phyloP scores from a whole-genome alignment of 2,888 invertebrate genomes.

The Campoplex capitator region DNA sequence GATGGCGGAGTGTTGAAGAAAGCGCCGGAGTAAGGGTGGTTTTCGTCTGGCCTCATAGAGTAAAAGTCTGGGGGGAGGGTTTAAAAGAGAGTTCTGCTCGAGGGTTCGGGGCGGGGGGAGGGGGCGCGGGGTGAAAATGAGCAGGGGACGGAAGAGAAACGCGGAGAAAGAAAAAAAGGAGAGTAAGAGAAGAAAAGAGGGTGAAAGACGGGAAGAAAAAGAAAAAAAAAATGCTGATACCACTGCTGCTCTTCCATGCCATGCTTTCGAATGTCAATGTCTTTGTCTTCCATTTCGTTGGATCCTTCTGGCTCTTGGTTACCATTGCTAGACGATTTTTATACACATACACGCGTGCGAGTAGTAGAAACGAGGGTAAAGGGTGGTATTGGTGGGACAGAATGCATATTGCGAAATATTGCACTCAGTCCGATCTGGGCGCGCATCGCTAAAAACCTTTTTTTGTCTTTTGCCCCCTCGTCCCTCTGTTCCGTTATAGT shows the following conservation, averaged over 20 bases:
- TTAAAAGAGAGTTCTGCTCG: slow-evolving; percentile 27
- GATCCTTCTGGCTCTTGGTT: slow-evolving; percentile 49
- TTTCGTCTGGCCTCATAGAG: slow-evolving; percentile 75
- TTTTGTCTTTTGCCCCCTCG: slow-evolving; percentile 9
- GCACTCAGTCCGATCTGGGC: slow-evolving; percentile 34
- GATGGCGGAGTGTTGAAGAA: slow-evolving; percentile 52
- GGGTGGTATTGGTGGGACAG: slow-evolving; percentile 18
- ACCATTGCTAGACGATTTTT: slow-evolving; percentile 35
- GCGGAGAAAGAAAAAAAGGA: slow-evolving; percentile 4
- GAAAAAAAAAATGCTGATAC: slow-evolving; percentile 28
- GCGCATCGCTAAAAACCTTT: slow-evolving; percentile 50
- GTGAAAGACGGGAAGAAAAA: slow-evolving; percentile 8
- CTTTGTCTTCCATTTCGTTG: slow-evolving; percentile 76
- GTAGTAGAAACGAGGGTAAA: neutral
- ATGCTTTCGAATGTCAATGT: slow-evolving; percentile 83
- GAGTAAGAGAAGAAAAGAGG: slow-evolving; percentile 8
- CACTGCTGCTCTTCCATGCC: slow-evolving; percentile 57
- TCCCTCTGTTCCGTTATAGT: neutral
- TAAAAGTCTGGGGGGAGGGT: slow-evolving; percentile 71
- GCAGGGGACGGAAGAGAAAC: slow-evolving; percentile 21
- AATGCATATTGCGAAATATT: slow-evolving; percentile 61
- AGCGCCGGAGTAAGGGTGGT: slow-evolving; percentile 70
- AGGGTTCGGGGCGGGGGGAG: slow-evolving; percentile 38
- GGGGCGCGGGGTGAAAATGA: slow-evolving; percentile 21
- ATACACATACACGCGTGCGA: neutral